Percentiles rank a stretch among this genome's conserved stretches.
These are phyloP conservation scores for Trachelus tabidus DNA, from an alignment of 2,888 invertebrate genomes.

Conservation along the genomic window DNA sequence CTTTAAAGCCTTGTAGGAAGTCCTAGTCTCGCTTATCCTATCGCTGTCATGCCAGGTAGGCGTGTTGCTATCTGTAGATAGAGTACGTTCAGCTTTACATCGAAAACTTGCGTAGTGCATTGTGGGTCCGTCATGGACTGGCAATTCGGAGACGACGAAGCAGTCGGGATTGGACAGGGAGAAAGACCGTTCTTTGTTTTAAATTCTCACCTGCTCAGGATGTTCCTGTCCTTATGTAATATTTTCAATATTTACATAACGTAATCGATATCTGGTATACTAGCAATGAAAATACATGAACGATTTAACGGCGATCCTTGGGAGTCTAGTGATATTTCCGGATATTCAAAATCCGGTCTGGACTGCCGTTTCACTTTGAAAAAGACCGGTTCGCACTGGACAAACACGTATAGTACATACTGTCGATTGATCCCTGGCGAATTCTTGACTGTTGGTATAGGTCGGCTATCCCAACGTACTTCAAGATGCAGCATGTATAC, in stretches of 20 bases:
- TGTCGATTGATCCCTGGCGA: neutral
- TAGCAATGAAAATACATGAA: neutral
- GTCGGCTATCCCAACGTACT: neutral
- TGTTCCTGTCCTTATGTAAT: neutral
- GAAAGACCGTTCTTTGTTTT: too few relatives aligned
- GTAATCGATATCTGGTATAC: neutral
- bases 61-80: constrained; percentile 28
- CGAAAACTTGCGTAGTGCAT: neutral
- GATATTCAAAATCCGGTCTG: neutral
- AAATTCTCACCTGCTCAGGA: neutral
- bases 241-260: neutral
- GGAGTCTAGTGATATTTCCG: neutral
- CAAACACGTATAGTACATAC: neutral
- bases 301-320: neutral
- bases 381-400: neutral
- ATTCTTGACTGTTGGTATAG: neutral
- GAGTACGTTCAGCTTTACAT: neutral
- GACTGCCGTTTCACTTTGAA: neutral
- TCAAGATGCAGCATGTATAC: neutral
- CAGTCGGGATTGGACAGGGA: neutral
- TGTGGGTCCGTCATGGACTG: neutral
- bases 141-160: neutral
- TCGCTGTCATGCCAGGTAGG: constrained; percentile 52
- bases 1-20: constrained; percentile 55
- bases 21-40: constrained; percentile 53